Percentiles rank a stretch among this genome's conserved stretches.
Evolutionary conservation across 2,113 vertebrate species (phyloP).

Genomic region (human (Homo sapiens)): DNA sequence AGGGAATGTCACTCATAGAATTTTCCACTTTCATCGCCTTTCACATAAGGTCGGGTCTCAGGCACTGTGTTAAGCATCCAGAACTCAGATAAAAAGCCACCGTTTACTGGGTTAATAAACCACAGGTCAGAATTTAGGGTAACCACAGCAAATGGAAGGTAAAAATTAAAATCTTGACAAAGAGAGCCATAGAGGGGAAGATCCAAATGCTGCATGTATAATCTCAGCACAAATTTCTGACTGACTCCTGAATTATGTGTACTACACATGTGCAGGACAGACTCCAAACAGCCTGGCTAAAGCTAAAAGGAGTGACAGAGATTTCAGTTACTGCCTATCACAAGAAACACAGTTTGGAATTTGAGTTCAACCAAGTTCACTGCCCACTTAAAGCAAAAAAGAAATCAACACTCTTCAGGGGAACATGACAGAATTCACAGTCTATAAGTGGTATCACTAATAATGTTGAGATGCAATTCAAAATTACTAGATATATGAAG

Average conservation of each 20-base stretch:
- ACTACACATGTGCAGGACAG: neutral
- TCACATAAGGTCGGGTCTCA: neutral
- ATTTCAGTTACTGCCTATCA: neutral
- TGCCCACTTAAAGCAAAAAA: neutral
- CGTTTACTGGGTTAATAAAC: neutral
- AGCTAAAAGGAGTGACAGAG: neutral
- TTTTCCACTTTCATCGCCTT: neutral
- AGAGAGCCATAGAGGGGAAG: neutral
- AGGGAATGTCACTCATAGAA: neutral
- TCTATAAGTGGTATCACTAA: neutral
- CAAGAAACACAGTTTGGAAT: neutral
- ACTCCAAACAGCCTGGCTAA: neutral
- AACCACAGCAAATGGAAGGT: neutral
- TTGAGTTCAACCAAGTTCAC: neutral
- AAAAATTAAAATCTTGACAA: constrained; percentile 18
- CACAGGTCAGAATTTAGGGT: neutral
- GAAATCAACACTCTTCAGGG: neutral
- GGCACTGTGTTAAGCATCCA: neutral
- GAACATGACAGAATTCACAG: neutral
- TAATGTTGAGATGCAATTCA: neutral
- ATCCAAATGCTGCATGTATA: neutral
- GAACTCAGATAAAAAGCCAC: neutral
- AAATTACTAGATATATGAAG: neutral
- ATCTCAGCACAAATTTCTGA: neutral
- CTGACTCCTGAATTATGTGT: neutral